Conservation (phyloP, 2,113 vertebrate species). For the Lepus americanus region DNA sequence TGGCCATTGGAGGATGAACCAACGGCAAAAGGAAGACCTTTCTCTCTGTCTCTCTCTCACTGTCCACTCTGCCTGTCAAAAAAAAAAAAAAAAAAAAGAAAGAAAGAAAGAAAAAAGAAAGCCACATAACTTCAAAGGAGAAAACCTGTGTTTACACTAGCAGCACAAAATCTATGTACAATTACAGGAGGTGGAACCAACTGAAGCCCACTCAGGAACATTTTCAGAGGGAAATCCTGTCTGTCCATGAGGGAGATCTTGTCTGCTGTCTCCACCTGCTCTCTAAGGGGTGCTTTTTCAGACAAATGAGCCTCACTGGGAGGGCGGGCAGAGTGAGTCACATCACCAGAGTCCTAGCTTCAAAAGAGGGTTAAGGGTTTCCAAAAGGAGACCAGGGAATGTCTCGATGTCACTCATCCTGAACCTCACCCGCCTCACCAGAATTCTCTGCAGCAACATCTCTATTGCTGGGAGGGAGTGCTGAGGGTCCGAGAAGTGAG, state of each 20-base stretch:
- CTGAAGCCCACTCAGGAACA: neutral
- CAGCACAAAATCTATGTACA: neutral
- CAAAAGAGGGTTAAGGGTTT: neutral
- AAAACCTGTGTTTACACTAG: neutral
- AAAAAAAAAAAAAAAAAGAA: no score
- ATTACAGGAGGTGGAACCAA: neutral
- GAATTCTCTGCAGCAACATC: neutral
- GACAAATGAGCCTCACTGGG: neutral
- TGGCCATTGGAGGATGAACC: no score
- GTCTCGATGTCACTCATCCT: neutral
- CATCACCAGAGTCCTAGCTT: neutral
- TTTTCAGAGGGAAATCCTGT: neutral
- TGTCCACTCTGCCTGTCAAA: no score
- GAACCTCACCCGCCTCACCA: neutral
- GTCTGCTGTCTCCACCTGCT: neutral
- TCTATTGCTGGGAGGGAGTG: neutral
- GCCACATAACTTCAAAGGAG: neutral
- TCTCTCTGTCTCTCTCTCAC: no score
- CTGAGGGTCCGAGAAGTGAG: neutral
- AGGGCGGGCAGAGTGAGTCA: neutral
- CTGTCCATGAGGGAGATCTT: neutral
- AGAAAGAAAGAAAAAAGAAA: neutral
- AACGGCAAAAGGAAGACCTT: no score
- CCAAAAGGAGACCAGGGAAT: neutral
- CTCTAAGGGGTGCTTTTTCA: neutral